A percentile compares a stretch with the other conserved stretches of the same genome.
Conservation (phyloP, 1,140 invertebrate genomes). For the Planococcus citri region DNA sequence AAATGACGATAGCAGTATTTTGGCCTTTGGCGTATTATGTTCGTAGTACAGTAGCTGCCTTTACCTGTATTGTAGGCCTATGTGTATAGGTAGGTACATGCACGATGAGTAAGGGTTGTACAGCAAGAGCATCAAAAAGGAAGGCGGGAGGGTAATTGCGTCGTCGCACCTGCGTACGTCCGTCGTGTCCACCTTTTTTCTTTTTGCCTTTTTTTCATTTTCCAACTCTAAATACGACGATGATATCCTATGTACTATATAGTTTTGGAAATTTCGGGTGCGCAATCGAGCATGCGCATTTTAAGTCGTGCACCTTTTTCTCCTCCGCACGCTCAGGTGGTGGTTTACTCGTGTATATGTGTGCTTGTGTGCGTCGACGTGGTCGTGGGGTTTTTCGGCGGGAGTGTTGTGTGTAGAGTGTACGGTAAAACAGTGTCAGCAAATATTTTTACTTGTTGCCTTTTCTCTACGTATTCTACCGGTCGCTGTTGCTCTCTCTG, state of each 20-base stretch:
- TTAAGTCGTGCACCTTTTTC: not conserved
- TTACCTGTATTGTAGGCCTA: too few species aligned
- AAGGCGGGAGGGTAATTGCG: too few species aligned
- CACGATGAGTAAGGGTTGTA: too few species aligned
- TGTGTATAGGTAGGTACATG: too few species aligned
- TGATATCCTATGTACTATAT: not conserved
- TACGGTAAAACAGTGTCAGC: not conserved
- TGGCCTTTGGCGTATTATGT: too few species aligned
- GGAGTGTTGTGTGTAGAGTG: not conserved
- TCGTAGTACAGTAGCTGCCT: too few species aligned
- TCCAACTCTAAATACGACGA: not conserved
- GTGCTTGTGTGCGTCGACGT: conserved; percentile 11
- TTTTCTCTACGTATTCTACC: conserved; percentile 11
- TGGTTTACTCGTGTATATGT: not conserved
- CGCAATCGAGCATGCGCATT: conserved; percentile 9
- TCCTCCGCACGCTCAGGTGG: not conserved
- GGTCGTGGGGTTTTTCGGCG: not conserved
- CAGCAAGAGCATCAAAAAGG: too few species aligned
- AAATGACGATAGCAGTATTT: too few species aligned
- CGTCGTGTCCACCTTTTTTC: conserved; percentile 9
- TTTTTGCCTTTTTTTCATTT: not conserved
- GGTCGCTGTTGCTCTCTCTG: conserved; percentile 9
- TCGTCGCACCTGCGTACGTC: conserved; percentile 3
- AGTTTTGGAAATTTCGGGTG: not conserved
- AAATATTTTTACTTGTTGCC: conserved; percentile 16